These are phyloP conservation scores for Tipula unca DNA, from an alignment of 2,888 invertebrate species.

Conservation along the genomic window DNA sequence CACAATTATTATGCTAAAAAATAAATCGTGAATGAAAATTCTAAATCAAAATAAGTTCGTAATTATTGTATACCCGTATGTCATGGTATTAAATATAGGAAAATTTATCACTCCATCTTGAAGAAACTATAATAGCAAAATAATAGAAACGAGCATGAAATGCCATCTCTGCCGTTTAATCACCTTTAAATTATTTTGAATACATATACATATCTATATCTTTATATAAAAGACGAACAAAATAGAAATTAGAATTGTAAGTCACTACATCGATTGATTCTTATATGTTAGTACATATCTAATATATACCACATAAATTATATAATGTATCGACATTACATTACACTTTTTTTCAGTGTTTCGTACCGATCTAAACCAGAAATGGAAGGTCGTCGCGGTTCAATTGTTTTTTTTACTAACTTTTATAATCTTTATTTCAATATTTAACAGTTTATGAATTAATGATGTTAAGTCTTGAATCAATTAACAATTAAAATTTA, in stretches of 20 bases:
- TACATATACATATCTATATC: background rate
- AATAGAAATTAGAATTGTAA: background rate
- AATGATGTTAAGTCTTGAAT: no score
- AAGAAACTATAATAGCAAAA: background rate
- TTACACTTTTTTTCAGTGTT: no score
- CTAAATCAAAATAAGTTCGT: background rate
- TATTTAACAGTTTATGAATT: no score
- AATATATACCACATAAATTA: no score
- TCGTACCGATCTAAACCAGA: no score
- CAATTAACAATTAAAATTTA: no score
- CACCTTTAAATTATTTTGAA: background rate
- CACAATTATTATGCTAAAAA: background rate
- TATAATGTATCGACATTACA: no score
- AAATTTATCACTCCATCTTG: background rate
- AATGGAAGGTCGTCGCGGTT: no score
- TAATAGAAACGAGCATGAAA: background rate
- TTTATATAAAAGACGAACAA: background rate
- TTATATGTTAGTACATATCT: no score
- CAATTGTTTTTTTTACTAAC: no score
- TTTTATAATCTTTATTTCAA: no score
- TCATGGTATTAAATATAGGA: background rate
- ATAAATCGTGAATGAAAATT: background rate
- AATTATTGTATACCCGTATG: background rate
- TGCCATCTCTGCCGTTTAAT: background rate
- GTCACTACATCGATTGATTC: no score